Percentiles rank a stretch among this genome's conserved stretches.
Conservation (phyloP, 2,113 vertebrate genomes). For the Mormoops blainvillei region DNA sequence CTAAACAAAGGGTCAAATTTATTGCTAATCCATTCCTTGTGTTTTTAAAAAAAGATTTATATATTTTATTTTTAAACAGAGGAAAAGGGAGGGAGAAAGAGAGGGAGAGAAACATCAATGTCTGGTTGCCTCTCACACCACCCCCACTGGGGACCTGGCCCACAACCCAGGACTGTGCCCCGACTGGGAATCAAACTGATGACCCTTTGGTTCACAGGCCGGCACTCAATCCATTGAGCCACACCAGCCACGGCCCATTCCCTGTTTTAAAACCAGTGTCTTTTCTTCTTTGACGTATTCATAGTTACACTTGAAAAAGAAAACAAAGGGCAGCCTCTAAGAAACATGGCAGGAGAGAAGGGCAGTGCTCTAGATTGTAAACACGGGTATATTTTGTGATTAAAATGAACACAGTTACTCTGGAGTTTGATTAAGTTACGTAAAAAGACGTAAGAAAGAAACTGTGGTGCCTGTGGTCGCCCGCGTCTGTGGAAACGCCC, state of each 20-base stretch:
- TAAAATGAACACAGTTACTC: background rate
- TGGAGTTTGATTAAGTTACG: background rate
- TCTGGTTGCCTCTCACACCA: too few relatives aligned
- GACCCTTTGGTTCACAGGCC: too few relatives aligned
- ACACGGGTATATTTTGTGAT: background rate
- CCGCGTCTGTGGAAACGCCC: background rate
- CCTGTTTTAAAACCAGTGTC: background rate
- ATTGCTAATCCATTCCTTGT: background rate
- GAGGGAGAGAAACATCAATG: too few relatives aligned
- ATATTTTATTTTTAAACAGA: too few relatives aligned
- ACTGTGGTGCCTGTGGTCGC: too few relatives aligned
- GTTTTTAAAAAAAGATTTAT: background rate
- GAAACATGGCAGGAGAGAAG: background rate
- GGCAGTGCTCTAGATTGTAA: background rate
- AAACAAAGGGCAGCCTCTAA: background rate
- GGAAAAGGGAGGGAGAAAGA: too few relatives aligned
- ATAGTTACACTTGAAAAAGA: background rate
- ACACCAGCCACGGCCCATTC: too few relatives aligned
- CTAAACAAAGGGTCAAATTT: background rate
- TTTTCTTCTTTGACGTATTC: background rate
- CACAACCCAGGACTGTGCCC: too few relatives aligned
- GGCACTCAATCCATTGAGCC: too few relatives aligned
- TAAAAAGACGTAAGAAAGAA: background rate
- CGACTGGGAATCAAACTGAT: too few relatives aligned
- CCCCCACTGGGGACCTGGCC: too few relatives aligned